phyloP scores from a whole-genome alignment of 2,797 vertebrate genomes.

The Monodelphis domestica region DNA sequence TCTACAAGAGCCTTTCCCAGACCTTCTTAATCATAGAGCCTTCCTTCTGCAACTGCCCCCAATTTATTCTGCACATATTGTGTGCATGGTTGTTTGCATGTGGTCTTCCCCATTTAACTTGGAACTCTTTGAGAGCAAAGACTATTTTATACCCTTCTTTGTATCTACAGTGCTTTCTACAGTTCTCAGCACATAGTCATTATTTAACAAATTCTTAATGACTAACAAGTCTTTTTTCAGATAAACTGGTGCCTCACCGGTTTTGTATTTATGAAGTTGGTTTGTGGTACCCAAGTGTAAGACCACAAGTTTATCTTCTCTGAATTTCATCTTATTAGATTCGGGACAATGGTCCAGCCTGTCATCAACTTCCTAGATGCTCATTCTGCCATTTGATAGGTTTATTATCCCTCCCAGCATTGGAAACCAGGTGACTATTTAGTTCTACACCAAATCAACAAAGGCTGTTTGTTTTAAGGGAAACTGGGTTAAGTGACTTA shows the following conservation, averaged over 20 bases:
- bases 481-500: too few relatives aligned
- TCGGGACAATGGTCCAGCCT: not conserved
- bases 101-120: not conserved
- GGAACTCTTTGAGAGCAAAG: not conserved
- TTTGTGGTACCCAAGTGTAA: not conserved
- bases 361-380: not conserved
- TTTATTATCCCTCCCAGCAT: not conserved
- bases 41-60: not conserved
- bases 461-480: too few relatives aligned
- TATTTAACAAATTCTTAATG: not conserved
- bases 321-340: not conserved
- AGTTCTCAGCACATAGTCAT: not conserved
- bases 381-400: not conserved
- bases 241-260: not conserved
- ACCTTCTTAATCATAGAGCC: not conserved
- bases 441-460: not conserved
- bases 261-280: not conserved
- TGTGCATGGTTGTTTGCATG: not conserved
- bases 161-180: not conserved
- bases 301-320: too few relatives aligned
- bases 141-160: not conserved
- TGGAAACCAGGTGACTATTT: not conserved
- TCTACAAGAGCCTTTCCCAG: not conserved
- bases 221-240: not conserved
- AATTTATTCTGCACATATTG: not conserved